Conservation (phyloP, 2,888 invertebrate species). For the Boloria euphrosyne region DNA sequence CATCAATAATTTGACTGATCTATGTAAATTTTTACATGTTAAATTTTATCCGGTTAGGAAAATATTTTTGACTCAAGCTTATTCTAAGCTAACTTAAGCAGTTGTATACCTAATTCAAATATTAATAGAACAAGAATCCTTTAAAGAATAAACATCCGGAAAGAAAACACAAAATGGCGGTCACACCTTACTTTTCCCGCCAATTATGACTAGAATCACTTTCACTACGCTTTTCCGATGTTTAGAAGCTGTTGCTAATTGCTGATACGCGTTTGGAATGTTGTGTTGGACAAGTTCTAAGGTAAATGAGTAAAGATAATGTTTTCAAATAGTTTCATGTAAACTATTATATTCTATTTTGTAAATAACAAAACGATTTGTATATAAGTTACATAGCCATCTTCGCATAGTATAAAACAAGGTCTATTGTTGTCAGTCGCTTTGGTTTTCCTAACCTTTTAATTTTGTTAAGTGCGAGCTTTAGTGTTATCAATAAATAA, state of each 20-base stretch:
- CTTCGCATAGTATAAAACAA: too few relatives aligned
- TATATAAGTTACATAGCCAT: background rate
- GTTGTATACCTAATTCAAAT: background rate
- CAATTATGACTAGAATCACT: constrained; percentile 66
- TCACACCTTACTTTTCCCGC: constrained; percentile 62
- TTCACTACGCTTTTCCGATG: constrained; percentile 60
- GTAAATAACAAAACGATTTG: background rate
- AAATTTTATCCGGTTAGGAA: too few relatives aligned
- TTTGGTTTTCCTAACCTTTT: too few relatives aligned
- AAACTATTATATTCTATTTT: background rate
- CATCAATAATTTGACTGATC: too few relatives aligned
- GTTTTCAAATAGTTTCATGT: background rate
- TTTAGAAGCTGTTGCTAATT: constrained; percentile 45
- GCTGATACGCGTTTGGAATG: constrained; percentile 40
- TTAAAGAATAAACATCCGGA: constrained; percentile 53
- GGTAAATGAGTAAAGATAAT: constrained; percentile 11
- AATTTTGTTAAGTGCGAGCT: too few relatives aligned
- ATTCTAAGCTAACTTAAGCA: too few relatives aligned
- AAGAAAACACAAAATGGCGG: constrained; percentile 61
- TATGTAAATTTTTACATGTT: too few relatives aligned
- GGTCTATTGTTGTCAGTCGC: too few relatives aligned
- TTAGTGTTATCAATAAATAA: too few relatives aligned
- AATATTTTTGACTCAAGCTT: too few relatives aligned
- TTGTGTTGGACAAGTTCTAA: constrained; percentile 44
- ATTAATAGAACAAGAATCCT: too few relatives aligned